phyloP scores from a whole-genome alignment of 2,888 invertebrate genomes.

The Spisula solida region DNA sequence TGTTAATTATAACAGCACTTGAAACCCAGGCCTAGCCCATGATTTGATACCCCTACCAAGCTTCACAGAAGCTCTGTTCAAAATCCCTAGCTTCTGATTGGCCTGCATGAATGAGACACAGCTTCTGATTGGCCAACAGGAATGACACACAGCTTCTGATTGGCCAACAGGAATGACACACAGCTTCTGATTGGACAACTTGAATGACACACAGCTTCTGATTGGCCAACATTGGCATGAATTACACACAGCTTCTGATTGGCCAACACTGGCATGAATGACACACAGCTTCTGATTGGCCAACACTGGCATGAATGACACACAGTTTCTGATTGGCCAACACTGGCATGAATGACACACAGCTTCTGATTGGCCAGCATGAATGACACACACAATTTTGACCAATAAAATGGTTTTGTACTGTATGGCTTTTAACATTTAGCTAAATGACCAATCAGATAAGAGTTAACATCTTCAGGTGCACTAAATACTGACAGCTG shows the following conservation, averaged over 20 bases:
- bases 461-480: not conserved
- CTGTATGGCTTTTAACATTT: not conserved
- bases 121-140: not conserved
- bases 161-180: too few relatives aligned
- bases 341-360: too few relatives aligned
- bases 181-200: too few relatives aligned
- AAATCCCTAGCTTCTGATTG: not conserved
- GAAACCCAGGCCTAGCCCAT: not conserved
- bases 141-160: not conserved
- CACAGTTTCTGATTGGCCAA: too few relatives aligned
- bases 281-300: too few relatives aligned
- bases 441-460: not conserved
- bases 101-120: not conserved
- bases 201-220: not conserved
- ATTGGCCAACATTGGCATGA: too few relatives aligned
- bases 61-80: not conserved
- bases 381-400: not conserved
- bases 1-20: conserved; percentile 6
- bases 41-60: not conserved
- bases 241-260: too few relatives aligned
- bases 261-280: too few relatives aligned
- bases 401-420: not conserved
- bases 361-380: not conserved
- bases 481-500: not conserved
- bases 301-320: too few relatives aligned